Conservation (phyloP, 2,888 invertebrate species). For the Arenicola marina region DNA sequence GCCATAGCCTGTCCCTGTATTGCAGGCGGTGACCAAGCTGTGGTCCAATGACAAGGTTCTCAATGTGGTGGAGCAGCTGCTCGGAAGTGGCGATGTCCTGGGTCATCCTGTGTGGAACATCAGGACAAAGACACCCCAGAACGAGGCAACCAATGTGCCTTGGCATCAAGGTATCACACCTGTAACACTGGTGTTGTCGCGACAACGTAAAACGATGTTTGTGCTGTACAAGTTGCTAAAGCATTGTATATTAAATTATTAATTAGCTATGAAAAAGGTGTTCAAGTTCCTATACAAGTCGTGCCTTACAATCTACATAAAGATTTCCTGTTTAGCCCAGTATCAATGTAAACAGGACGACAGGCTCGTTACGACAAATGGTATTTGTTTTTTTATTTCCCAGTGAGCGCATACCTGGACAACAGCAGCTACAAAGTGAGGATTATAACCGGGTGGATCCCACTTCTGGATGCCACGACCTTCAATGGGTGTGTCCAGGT, state of each 20-base stretch:
- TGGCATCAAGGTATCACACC: conserved; percentile 61
- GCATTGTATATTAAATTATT: no score
- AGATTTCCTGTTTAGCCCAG: no score
- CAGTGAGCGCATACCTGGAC: no score
- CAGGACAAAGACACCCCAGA: conserved; percentile 53
- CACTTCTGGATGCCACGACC: conserved; percentile 35
- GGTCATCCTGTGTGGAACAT: conserved; percentile 58
- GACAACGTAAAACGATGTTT: no score
- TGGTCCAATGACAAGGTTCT: conserved; percentile 52
- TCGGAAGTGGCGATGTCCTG: conserved; percentile 50
- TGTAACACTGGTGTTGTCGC: no score
- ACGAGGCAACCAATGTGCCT: conserved; percentile 52
- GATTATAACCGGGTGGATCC: conserved; percentile 40
- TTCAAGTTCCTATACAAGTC: no score
- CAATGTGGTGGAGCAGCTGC: conserved; percentile 53
- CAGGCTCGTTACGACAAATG: no score
- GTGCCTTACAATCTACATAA: no score
- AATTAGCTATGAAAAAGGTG: no score
- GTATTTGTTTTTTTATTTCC: no score
- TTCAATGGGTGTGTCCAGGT: conserved; percentile 43
- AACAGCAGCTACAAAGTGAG: conserved; percentile 31
- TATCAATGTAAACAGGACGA: no score
- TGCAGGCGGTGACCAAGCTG: conserved; percentile 45
- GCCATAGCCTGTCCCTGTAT: not conserved
- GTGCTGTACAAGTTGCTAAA: no score